Conservation (phyloP, 2,113 vertebrate species). For the Nothoprocta pentlandii region DNA sequence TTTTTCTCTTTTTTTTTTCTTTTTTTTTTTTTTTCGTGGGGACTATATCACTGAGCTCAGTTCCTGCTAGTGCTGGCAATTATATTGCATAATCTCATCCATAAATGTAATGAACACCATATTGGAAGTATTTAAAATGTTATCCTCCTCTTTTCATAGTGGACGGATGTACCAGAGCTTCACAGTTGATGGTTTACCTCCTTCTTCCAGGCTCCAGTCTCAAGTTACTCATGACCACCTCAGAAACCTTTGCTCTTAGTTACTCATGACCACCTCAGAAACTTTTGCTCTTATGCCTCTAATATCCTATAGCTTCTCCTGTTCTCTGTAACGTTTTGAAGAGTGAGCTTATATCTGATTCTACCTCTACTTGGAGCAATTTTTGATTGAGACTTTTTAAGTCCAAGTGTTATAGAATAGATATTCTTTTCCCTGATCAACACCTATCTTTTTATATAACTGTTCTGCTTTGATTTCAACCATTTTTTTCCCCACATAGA, state of each 20-base stretch:
- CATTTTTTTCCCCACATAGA: not conserved
- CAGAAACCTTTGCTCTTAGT: not conserved
- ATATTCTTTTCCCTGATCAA: not conserved
- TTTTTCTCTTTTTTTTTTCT: not conserved
- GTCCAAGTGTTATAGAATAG: not conserved
- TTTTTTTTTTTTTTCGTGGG: no score
- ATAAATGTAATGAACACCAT: not conserved
- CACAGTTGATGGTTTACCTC: not conserved
- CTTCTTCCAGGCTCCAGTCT: not conserved
- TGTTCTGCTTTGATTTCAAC: accelerated
- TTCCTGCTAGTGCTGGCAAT: not conserved
- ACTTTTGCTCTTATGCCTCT: not conserved
- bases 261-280: not conserved
- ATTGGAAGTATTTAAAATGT: not conserved
- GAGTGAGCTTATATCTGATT: not conserved
- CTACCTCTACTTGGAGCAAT: not conserved
- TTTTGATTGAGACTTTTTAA: not conserved
- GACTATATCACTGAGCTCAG: not conserved
- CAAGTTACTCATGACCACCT: not conserved
- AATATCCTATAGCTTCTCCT: not conserved
- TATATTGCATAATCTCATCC: not conserved
- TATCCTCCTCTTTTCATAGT: not conserved
- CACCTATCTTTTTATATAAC: not conserved
- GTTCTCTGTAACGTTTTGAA: not conserved
- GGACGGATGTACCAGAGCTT: not conserved